Base-by-base conservation (phyloP, 1,140 invertebrate genomes). In the Pogonomyrmex californicus region DNA sequence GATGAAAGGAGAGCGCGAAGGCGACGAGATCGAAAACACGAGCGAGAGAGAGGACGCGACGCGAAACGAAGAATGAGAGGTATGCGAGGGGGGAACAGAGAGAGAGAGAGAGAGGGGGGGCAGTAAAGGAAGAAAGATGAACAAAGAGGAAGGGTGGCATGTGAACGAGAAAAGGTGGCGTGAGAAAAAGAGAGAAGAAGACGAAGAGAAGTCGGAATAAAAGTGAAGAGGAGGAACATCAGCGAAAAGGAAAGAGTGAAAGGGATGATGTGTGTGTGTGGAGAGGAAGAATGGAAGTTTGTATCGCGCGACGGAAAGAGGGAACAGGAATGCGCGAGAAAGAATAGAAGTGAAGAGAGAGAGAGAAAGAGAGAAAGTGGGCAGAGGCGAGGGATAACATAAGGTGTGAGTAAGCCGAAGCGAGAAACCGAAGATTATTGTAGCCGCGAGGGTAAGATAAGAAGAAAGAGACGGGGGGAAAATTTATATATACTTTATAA, bases 1-100 rank as follows among this genome's bases (percentile, higher is more conserved):
- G 51, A 47, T 85, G 77, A 88, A 81, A 85, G 71, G 88, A 89
- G 87, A 51, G 71, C 63, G 56, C 56, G 12, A 77, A 65, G 12
- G 33, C 79, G 77, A 68, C 78, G 66, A 86, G 76, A 88, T 88
- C 82, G 82, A 73, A 66, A 89, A 89, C 88, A 81, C 71, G 88
- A 87, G 88, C 68, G 87, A 87, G 90, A 75, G 30, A 56, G 86
- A 86, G 85, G 47, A 60, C 62, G 75, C 36, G 49, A 68, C 47
- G 36, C 76, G 51, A 70, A 47, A 23, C 41, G 41, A 56, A 79
- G 54, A 81, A 83, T 85, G 71, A 81, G 54, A 62, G 62, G 41
- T 66, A 79, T 86, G 78, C 60, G 86, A 78, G 65, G 78, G 58
- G 17, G 78, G 36, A 66, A 73, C 23, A 82, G 76, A 49, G 86